Conservation (phyloP, 2,797 vertebrate genomes). For the Australoheros facetus region DNA sequence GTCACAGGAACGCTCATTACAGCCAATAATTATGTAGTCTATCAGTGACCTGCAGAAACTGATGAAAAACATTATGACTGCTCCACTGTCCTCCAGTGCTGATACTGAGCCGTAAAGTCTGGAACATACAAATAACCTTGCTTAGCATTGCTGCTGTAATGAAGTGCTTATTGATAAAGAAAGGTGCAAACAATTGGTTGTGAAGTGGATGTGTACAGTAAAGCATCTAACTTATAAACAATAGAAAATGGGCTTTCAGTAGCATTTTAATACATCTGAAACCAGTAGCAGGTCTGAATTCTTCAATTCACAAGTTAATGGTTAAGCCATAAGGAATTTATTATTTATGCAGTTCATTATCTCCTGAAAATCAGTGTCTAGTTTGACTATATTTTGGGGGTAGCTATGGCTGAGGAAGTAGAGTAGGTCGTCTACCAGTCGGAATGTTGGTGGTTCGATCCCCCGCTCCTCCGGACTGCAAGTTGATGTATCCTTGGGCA, state of each 20-base stretch:
- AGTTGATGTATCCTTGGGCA: background rate
- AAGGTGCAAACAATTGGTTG: background rate
- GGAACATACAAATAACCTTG: constrained; percentile 70
- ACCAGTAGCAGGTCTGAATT: background rate
- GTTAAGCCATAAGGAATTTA: background rate
- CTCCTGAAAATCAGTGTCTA: background rate
- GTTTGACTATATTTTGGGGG: background rate
- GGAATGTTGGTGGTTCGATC: background rate
- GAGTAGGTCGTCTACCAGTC: background rate
- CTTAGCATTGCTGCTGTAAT: constrained; percentile 52
- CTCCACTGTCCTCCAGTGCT: constrained; percentile 72
- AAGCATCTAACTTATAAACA: background rate
- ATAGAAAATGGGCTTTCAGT: background rate
- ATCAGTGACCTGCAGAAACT: constrained; percentile 84
- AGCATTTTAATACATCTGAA: background rate
- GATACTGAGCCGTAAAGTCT: constrained; percentile 80
- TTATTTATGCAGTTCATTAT: background rate
- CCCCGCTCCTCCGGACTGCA: background rate
- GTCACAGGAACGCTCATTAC: constrained; percentile 77
- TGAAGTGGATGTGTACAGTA: background rate
- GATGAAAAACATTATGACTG: constrained; percentile 79
- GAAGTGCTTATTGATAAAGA: constrained; percentile 21
- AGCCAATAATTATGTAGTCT: constrained; percentile 82
- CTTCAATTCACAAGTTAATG: background rate
- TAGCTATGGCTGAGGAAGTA: background rate